phyloP scores from a whole-genome alignment of 2,888 invertebrate genomes.

The Protodeltote pygarga region DNA sequence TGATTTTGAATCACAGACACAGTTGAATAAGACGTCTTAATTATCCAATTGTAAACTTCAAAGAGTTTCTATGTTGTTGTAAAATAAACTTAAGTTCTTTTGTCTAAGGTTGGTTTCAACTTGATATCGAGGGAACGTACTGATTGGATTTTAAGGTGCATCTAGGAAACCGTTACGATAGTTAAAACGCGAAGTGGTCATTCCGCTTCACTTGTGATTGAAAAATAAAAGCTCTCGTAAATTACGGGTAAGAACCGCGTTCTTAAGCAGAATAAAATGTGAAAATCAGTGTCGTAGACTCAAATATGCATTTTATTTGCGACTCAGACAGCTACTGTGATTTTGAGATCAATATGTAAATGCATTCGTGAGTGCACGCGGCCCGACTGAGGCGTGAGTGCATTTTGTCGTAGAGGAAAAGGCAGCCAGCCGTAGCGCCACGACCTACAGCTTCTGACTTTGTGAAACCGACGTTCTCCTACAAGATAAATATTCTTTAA shows the following conservation, averaged over 20 bases:
- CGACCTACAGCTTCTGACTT: slow-evolving; percentile 67
- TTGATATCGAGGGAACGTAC: not conserved
- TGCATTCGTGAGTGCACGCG: slow-evolving; percentile 74
- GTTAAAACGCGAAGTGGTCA: slow-evolving; percentile 47
- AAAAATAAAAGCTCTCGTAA: slow-evolving; percentile 36
- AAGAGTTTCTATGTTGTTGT: slow-evolving; percentile 18
- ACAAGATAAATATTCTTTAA: slow-evolving; percentile 52
- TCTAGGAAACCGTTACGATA: slow-evolving; percentile 37
- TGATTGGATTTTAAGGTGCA: slow-evolving; percentile 35
- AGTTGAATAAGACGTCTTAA: slow-evolving; percentile 43
- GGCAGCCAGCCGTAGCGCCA: slow-evolving; percentile 60
- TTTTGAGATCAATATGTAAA: slow-evolving; percentile 83
- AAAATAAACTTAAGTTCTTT: slow-evolving; percentile 25
- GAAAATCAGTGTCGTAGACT: slow-evolving; percentile 36
- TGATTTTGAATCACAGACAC: slow-evolving; percentile 40
- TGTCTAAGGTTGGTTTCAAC: slow-evolving; percentile 31
- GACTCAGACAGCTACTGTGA: slow-evolving; percentile 70
- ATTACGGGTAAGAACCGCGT: slow-evolving; percentile 13
- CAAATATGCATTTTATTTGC: slow-evolving; percentile 69
- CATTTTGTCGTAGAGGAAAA: slow-evolving; percentile 78
- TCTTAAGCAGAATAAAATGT: slow-evolving; percentile 17
- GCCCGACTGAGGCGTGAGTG: slow-evolving; percentile 71
- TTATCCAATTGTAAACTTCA: slow-evolving; percentile 41
- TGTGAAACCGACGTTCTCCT: slow-evolving; percentile 56
- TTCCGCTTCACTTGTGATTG: slow-evolving; percentile 37